Evolutionary conservation across 1,140 invertebrate genomes (phyloP), one percentile per base, ranked within the genome.

Genomic region (Holotrichia oblita): DNA sequence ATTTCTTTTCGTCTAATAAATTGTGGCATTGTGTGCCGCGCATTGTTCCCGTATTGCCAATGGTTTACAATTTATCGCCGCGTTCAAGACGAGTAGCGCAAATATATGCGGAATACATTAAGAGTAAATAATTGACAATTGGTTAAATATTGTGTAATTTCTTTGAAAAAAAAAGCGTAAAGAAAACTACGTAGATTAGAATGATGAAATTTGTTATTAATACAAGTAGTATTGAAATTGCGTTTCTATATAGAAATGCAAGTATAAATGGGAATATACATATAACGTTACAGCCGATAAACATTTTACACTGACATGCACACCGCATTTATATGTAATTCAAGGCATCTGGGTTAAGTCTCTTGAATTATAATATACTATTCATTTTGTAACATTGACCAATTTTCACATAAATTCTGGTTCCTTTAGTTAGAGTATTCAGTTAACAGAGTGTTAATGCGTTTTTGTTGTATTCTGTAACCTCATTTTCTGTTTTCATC

Each of bases 1-100:
- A 69, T 69, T 69, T 69, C 61, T 69, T 69, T 69, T 69, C 61
- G 61, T 69, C 61, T 69, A 69, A 69, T 69, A 69, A 69, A 69
- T 69, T 69, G 61, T 69, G 22, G 61, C 22, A 34, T 69, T 69
- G 61, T 69, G 12, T 69, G 61, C 24, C 61, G 24, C 61, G 61
- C 27, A 17, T 55, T 55, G 48, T 55, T 17, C 48, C 61, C 27
- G 61, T 69, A 69, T 69, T 69, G 61, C 27, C 61, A 24, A 24
- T 8, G 61, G 12, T 69, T 24, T 69, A 34, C 20, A 69, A 69
- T 69, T 69, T 24, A 69, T 69, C 61, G 61, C 22, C 61, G 48
- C 12, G n/a, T 55, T 6, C 48, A 55, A 17, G 9, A 55, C 6
- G 22, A 7, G 61, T 14, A 69, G 61, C 27, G 48, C 14, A 44